Evolutionary conservation across 2,888 invertebrate species (phyloP), one percentile per base, ranked within the genome.

Genomic region (Synergus gifuensis): DNA sequence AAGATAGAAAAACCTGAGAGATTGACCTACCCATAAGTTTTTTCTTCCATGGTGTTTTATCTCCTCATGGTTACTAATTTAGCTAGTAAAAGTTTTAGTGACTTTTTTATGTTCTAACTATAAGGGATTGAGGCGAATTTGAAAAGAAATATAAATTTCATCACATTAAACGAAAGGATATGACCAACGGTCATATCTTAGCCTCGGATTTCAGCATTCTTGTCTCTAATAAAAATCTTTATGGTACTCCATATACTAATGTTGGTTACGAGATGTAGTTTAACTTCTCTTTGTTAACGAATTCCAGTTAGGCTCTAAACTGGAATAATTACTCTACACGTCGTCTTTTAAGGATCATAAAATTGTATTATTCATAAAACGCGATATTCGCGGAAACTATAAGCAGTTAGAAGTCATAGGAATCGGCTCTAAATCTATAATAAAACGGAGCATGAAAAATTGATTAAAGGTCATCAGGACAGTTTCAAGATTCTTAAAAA

Each of bases 291-390:
- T 69, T 69, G 69, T 69, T 69, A 69, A 69, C 49, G 69, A 69
- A 69, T 69, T 69, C 49, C 36, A n/a, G 28, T 4, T 11, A 36
- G 69, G 49, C 69, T 69, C 49, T 69, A 69, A 69, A 69, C 46
- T 49, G n/a, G 49, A 69, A 69, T 69, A 69, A 69, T 69, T 69
- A 69, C 69, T 22, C n/a, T 46, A 46, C 46, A 67, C 67, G 67
- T 67, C 69, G 49, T 69, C 69, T 49, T 69, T 69, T 69, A 69
- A 69, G 22, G 69, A 49, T 49, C 69, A 46, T 69, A 58, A 69
- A 69, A 69, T 49, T 69, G 49, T 49, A 69, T 49, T 69, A 69
- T 69, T 69, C 69, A 69, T 69, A 69, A 69, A 69, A 69, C n/a
- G 69, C 36, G 69, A 69, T 69, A 69, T 18, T 18, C 18, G 58